Evolutionary conservation across 2,888 invertebrate genomes (phyloP).

Genomic region (Noctua fimbriata): DNA sequence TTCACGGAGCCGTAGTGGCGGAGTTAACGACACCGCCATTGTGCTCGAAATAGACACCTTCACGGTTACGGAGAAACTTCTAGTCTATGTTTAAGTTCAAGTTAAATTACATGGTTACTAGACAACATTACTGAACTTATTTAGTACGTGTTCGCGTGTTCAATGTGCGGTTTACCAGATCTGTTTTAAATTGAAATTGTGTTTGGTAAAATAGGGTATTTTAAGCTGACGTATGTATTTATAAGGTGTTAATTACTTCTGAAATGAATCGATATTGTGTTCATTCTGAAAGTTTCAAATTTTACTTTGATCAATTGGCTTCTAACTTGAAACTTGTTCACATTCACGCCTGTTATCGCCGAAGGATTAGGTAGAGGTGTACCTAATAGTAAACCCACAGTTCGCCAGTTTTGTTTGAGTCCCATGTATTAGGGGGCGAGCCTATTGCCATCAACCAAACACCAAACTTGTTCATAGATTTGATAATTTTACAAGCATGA

Average conservation of each 20-base stretch:
- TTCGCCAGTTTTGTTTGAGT: no score
- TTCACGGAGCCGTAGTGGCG: slow-evolving; percentile 47
- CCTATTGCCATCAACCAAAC: background rate
- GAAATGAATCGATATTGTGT: background rate
- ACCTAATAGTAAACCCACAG: no score
- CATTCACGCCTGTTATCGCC: no score
- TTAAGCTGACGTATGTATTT: background rate
- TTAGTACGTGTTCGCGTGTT: slow-evolving; percentile 17
- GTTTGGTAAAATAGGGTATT: background rate
- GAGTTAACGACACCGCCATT: slow-evolving; percentile 57
- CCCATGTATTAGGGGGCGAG: no score
- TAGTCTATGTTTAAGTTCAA: slow-evolving; percentile 38
- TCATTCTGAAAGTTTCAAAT: background rate
- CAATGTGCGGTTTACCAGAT: slow-evolving; percentile 6
- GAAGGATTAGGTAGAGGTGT: no score
- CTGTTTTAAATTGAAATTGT: slow-evolving; percentile 2
- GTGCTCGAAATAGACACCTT: slow-evolving; percentile 52
- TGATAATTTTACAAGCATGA: background rate
- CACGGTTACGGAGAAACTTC: slow-evolving; percentile 39
- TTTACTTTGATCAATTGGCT: background rate
- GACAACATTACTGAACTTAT: slow-evolving; percentile 25
- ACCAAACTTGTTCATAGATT: background rate
- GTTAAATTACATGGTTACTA: slow-evolving; percentile 34
- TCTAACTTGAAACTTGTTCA: background rate
- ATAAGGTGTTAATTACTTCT: background rate